A percentile compares a stretch with the other conserved stretches of the same genome.
Evolutionary conservation across 2,113 vertebrate species (phyloP).

Genomic region (Sprattus sprattus): DNA sequence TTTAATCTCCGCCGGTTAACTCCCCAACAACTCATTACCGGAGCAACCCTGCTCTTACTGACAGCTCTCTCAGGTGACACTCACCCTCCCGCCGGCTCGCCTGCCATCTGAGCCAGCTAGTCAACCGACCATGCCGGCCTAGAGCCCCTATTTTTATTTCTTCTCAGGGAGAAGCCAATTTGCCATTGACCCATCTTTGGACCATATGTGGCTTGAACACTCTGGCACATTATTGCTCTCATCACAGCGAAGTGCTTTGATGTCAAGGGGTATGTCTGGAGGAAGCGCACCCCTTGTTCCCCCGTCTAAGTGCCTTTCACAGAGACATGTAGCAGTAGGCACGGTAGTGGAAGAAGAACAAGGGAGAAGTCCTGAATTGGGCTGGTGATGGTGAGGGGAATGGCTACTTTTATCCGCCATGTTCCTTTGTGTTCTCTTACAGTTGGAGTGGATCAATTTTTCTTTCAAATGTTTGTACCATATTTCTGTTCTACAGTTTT

Average conservation of each 20-base stretch:
- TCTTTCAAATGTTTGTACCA: background rate
- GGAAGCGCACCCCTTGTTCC: background rate
- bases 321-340: background rate
- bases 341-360: background rate
- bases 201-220: background rate
- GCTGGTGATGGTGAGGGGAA: background rate
- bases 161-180: constrained; percentile 22
- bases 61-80: background rate
- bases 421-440: background rate
- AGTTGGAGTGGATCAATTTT: background rate
- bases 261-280: background rate
- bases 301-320: background rate
- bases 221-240: background rate
- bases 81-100: background rate
- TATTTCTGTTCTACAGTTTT: background rate
- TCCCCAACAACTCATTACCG: constrained; percentile 21
- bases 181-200: background rate
- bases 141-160: constrained; percentile 25
- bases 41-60: background rate
- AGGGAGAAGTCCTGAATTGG: background rate
- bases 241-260: constrained; percentile 4
- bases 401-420: background rate
- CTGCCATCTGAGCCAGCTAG: background rate
- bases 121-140: background rate
- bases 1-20: constrained; percentile 52